Evolutionary conservation across 2,797 vertebrate genomes (phyloP).

Genomic region (Sebastes variabilis): DNA sequence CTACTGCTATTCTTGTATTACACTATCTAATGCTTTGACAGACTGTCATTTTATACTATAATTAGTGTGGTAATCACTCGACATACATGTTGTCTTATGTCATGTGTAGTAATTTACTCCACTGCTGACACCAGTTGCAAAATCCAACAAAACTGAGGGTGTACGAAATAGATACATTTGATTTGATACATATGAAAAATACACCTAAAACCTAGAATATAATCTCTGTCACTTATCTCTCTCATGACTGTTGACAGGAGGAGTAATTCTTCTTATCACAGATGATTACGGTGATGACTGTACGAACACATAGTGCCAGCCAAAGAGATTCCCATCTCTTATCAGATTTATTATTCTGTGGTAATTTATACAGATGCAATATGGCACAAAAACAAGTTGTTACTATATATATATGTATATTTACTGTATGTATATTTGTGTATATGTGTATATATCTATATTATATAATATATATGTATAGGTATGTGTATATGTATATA

Average conservation of each 20-base stretch:
- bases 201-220: not conserved
- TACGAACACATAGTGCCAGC: not conserved
- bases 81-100: not conserved
- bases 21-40: not conserved
- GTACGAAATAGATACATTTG: no score
- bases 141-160: not conserved
- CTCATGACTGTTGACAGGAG: not conserved
- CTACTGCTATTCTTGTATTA: not conserved
- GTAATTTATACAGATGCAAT: not conserved
- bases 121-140: not conserved
- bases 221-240: not conserved
- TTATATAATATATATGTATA: no score
- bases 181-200: not conserved
- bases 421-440: no score
- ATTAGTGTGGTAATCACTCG: not conserved
- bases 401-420: no score
- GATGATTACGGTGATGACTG: slow-evolving; percentile 48
- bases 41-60: not conserved
- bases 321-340: not conserved
- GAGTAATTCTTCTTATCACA: not conserved
- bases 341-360: not conserved
- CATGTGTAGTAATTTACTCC: not conserved
- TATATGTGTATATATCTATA: no score
- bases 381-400: not conserved
- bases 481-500: no score